phyloP scores from a whole-genome alignment of 2,113 vertebrate genomes.

The Rhegmatorhina hoffmannsi region DNA sequence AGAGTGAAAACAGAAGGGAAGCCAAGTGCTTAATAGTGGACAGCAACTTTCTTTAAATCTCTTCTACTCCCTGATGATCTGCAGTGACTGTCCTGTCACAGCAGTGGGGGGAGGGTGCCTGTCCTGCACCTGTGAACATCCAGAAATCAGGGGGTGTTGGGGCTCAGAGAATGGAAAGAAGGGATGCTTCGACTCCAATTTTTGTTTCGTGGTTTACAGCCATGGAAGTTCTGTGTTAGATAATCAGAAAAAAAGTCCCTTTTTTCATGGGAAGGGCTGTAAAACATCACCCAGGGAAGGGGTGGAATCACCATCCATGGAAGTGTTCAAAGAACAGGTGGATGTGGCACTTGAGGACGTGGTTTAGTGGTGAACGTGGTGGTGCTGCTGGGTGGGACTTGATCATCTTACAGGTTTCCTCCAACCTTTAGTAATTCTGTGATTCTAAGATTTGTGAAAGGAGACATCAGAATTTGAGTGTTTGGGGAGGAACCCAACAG shows the following conservation, averaged over 20 bases:
- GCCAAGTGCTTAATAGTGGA: conserved; percentile 19
- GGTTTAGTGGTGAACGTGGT: neutral
- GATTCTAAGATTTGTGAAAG: neutral
- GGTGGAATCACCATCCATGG: neutral
- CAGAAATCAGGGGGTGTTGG: neutral
- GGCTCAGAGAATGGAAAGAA: neutral
- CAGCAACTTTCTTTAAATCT: neutral
- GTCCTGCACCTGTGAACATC: neutral
- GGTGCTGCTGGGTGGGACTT: neutral
- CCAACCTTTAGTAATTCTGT: neutral
- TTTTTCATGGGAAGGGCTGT: neutral
- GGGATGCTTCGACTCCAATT: neutral
- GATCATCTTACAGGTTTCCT: neutral
- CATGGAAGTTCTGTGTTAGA: neutral
- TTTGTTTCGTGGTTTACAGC: neutral
- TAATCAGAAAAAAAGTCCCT: too few species aligned
- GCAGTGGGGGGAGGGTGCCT: neutral
- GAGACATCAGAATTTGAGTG: neutral
- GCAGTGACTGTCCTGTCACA: accelerated
- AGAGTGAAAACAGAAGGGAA: neutral
- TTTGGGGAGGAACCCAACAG: neutral
- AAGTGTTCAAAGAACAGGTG: neutral
- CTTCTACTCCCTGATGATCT: neutral
- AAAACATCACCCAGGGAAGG: neutral
- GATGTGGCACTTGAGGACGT: neutral